Conservation (phyloP, 1,140 invertebrate species). For the Rhopalosiphum padi region DNA sequence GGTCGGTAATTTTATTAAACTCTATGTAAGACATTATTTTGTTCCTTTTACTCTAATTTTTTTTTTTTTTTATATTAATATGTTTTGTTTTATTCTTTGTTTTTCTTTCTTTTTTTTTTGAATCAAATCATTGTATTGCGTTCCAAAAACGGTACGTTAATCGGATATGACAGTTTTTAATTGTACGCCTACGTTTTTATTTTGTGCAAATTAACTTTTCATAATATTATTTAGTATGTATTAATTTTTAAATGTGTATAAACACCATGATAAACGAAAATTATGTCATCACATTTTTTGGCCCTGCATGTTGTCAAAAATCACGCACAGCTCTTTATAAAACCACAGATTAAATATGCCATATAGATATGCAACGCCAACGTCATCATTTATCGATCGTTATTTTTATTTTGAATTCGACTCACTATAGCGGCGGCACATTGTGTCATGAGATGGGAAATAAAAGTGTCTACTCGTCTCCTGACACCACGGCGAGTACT, state of each 20-base stretch:
- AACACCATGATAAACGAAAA: neutral
- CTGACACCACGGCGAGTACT: too few relatives aligned
- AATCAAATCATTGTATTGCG: neutral
- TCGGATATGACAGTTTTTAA: neutral
- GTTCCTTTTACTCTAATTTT: constrained; percentile 19
- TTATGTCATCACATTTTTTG: constrained; percentile 17
- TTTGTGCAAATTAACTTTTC: constrained; percentile 3
- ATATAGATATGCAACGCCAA: too few relatives aligned
- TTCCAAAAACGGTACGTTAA: neutral
- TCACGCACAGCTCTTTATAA: neutral
- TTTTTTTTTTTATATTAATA: neutral
- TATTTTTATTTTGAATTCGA: too few relatives aligned
- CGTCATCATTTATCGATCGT: too few relatives aligned
- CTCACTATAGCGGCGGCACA: too few relatives aligned
- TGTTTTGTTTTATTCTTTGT: constrained; percentile 1
- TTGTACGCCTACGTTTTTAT: neutral
- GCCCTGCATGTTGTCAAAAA: constrained; percentile 25
- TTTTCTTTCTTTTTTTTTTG: neutral
- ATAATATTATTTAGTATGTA: neutral
- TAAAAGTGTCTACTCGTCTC: too few relatives aligned
- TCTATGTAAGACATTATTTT: neutral
- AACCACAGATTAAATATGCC: too few relatives aligned
- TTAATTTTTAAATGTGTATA: neutral
- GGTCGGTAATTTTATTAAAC: neutral
- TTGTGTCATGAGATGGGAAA: too few relatives aligned